Percentiles rank a stretch among this genome's conserved stretches.
Evolutionary conservation across 2,888 invertebrate genomes (phyloP).

Genomic region (Ceriagrion tenellum): DNA sequence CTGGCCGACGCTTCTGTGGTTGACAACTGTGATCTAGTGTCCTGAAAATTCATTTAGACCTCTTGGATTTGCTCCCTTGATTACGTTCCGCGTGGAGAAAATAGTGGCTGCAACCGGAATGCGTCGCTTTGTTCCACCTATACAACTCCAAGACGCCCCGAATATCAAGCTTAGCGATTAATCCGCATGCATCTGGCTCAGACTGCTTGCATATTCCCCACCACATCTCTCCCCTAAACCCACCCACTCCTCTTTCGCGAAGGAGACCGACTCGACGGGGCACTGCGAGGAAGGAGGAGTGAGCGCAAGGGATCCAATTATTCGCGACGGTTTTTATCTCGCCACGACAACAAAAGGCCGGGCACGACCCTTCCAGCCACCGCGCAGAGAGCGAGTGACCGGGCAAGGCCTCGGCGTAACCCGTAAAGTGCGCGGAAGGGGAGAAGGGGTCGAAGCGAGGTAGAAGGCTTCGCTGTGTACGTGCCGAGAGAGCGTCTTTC

Average conservation of each 20-base stretch:
- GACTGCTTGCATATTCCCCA: no score
- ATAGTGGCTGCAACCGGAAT: no score
- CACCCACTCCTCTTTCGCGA: background rate
- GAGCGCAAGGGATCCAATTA: conserved; percentile 5
- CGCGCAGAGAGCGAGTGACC: background rate
- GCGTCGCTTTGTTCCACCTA: no score
- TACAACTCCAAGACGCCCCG: no score
- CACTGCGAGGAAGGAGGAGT: background rate
- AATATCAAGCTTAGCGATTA: no score
- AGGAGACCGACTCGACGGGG: background rate
- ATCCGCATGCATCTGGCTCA: no score
- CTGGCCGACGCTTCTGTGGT: no score
- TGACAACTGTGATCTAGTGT: no score
- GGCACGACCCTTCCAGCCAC: background rate
- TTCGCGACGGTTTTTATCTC: conserved; percentile 21
- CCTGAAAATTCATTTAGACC: no score
- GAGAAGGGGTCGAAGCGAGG: background rate
- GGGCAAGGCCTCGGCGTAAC: background rate
- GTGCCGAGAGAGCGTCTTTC: background rate
- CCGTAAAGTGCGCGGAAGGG: background rate
- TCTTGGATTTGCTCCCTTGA: no score
- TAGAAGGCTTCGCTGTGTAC: background rate
- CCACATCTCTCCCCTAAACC: no score
- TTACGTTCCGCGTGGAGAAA: no score
- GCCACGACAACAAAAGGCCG: conserved; percentile 25